Percentiles rank a stretch among this genome's conserved stretches.
Conservation (phyloP, 1,140 invertebrate species). For the Cotesia vestalis region DNA sequence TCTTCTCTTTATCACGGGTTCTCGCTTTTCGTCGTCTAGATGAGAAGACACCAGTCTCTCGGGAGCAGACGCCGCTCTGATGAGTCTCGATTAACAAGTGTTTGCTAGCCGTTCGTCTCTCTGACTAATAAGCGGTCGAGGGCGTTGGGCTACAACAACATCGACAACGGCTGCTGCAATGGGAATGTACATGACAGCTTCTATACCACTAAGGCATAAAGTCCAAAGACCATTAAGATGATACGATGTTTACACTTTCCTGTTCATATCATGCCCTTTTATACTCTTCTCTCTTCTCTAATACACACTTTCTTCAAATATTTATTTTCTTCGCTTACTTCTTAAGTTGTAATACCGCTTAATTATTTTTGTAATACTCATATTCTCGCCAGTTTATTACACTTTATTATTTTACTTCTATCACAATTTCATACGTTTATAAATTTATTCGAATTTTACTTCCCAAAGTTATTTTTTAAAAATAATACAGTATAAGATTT, state of each 20-base stretch:
- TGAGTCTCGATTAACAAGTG: slow-evolving; percentile 22
- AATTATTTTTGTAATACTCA: background rate
- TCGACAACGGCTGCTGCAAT: background rate
- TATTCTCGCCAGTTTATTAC: background rate
- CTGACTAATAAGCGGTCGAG: slow-evolving; percentile 17
- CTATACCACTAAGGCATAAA: too few species aligned
- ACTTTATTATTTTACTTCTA: background rate
- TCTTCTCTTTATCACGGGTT: background rate
- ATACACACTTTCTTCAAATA: background rate
- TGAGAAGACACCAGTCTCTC: slow-evolving; percentile 9
- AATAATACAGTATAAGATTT: too few species aligned
- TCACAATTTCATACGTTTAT: too few species aligned
- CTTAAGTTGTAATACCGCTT: background rate
- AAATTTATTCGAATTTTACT: too few species aligned
- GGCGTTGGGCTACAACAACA: background rate
- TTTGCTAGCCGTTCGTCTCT: slow-evolving; percentile 17
- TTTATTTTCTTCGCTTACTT: background rate
- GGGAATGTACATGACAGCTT: background rate
- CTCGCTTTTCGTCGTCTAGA: slow-evolving; percentile 14
- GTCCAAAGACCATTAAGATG: too few species aligned
- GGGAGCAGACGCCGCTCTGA: slow-evolving; percentile 9
- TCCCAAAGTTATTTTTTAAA: too few species aligned
- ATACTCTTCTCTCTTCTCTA: background rate
- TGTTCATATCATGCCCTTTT: slow-evolving; percentile 6
- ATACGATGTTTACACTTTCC: slow-evolving; percentile 10